phyloP scores from a whole-genome alignment of 1,140 invertebrate genomes.

The Lethrus apterus region DNA sequence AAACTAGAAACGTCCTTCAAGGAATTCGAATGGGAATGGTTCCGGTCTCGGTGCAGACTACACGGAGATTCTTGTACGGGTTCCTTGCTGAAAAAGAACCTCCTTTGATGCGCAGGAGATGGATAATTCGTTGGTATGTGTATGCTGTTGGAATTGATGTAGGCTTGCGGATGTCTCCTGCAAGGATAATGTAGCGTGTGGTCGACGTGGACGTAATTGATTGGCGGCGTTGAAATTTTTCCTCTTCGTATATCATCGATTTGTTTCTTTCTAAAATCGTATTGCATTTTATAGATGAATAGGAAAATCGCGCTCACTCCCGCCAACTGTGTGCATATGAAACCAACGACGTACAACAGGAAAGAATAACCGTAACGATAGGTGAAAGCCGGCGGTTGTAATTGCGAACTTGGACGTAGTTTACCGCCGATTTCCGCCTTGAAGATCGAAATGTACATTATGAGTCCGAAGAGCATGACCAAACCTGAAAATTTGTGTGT shows the following conservation, averaged over 20 bases:
- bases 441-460: constrained; percentile 88
- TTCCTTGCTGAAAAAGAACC: constrained; percentile 49
- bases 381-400: constrained; percentile 71
- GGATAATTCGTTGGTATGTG: constrained; percentile 38
- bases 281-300: constrained; percentile 69
- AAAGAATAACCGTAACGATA: constrained; percentile 85
- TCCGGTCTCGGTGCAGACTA: constrained; percentile 40
- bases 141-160: constrained; percentile 40
- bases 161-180: constrained; percentile 40
- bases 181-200: constrained; percentile 36
- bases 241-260: constrained; percentile 32
- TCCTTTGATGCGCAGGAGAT: constrained; percentile 42
- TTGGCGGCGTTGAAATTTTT: constrained; percentile 25
- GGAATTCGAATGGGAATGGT: constrained; percentile 43
- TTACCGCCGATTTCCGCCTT: constrained; percentile 85
- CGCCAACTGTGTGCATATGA: constrained; percentile 73
- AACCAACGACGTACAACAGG: constrained; percentile 74
- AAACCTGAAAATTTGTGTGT: constrained; percentile 70
- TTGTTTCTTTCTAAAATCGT: constrained; percentile 45
- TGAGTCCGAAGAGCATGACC: constrained; percentile 78
- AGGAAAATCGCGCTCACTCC: constrained; percentile 81
- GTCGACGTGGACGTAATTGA: constrained; percentile 36
- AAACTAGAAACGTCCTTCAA: constrained; percentile 50
- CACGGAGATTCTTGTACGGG: constrained; percentile 39
- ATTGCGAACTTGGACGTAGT: constrained; percentile 65